A percentile compares a stretch with the other conserved stretches of the same genome.
Evolutionary conservation across 2,797 vertebrate species (phyloP).

Genomic region (Alcedo quadribrachys): DNA sequence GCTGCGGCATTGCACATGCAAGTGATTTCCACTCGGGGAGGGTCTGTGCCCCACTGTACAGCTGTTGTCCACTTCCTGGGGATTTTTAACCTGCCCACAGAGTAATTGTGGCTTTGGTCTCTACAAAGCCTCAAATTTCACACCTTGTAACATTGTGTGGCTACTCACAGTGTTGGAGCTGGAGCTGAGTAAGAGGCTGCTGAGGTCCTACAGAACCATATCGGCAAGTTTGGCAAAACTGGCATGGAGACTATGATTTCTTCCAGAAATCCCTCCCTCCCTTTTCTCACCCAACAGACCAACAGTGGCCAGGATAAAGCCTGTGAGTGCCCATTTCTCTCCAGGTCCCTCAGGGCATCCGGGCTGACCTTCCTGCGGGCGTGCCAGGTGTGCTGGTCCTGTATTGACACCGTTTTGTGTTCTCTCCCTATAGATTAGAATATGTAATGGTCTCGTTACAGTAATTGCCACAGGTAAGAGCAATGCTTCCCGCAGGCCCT

Average conservation of each 20-base stretch:
- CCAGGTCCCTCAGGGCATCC: neutral
- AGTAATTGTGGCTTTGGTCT: neutral
- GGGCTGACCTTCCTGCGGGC: neutral
- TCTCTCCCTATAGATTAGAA: slow-evolving; percentile 84
- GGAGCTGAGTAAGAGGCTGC: neutral
- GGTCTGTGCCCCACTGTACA: fast-evolving
- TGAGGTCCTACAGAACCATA: fast-evolving
- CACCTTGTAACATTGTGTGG: neutral
- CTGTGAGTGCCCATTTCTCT: neutral
- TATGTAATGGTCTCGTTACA: slow-evolving; percentile 78
- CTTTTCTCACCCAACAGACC: neutral
- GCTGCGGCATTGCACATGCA: neutral
- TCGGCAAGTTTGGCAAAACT: neutral
- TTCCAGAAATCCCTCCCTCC: neutral
- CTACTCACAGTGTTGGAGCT: fast-evolving
- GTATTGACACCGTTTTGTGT: slow-evolving; percentile 77
- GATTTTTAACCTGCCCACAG: neutral
- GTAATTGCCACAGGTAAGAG: slow-evolving; percentile 91
- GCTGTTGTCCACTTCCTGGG: neutral
- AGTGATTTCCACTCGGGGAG: neutral
- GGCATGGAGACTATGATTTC: fast-evolving
- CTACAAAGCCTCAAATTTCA: neutral
- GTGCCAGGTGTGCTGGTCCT: neutral
- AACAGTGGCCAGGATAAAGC: neutral
- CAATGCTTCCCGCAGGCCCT: slow-evolving; percentile 1